Evolutionary conservation across 2,888 invertebrate species (phyloP).

Genomic region (Tetranychus piercei): DNA sequence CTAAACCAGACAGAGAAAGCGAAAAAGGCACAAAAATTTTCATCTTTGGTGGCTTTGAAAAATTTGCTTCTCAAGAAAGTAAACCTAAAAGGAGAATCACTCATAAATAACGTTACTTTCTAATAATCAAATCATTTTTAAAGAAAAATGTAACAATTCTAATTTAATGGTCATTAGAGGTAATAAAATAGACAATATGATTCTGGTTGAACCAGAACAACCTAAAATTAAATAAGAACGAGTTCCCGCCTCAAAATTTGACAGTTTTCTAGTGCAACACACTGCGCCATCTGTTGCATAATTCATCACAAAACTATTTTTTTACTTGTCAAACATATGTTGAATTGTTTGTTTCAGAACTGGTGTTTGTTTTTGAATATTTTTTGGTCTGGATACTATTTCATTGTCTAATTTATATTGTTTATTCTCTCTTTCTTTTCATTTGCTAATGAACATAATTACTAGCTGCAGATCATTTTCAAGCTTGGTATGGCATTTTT

Average conservation of each 20-base stretch:
- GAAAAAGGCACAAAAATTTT: not conserved
- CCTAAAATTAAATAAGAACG: conserved; percentile 1
- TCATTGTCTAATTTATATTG: not conserved
- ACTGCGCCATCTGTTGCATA: not conserved
- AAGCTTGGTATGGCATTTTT: conserved; percentile 71
- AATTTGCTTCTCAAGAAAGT: no score
- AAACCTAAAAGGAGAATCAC: not conserved
- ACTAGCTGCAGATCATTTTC: not conserved
- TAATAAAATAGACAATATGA: no score
- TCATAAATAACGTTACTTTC: not conserved
- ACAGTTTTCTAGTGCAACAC: not conserved
- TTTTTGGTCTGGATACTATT: not conserved
- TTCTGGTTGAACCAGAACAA: not conserved
- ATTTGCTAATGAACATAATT: not conserved
- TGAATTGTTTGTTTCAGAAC: no score
- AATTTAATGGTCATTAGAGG: no score
- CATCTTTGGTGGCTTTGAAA: no score
- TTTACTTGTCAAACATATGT: no score
- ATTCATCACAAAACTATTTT: not conserved
- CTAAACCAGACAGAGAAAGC: not conserved
- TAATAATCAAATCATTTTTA: not conserved
- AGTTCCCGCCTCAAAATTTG: not conserved
- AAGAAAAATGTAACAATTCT: no score
- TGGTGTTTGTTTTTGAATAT: not conserved
- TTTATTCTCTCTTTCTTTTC: not conserved